Evolutionary conservation across 2,113 vertebrate genomes (phyloP), one percentile per base, ranked within the genome.

Genomic region (Anhinga rufa): DNA sequence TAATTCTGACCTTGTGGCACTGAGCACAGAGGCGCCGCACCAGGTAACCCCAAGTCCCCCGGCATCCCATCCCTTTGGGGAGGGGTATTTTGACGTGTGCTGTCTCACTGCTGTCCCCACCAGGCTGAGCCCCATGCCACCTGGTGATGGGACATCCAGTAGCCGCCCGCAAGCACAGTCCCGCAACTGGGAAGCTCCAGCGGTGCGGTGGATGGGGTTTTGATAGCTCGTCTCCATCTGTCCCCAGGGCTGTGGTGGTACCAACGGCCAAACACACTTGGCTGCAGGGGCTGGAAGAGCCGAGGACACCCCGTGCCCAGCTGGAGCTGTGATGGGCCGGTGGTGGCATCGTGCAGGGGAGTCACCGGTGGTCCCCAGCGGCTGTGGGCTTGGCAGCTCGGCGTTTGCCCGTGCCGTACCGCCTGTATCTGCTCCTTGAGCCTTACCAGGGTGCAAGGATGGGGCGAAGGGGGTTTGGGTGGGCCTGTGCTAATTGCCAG

Each of bases 361-460:
- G 16, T 48, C 49, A 3, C 62, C 9, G 15, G 9, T 11, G 44
- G 14, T 26, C 58, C 44, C 5, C 19, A 42, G 18, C 2, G 1
- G 1, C n/a, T 16, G 25, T 22, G 58, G 79, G 61, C 26, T 51
- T 12, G 60, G 19, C 74, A 85, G 44, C 48, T 75, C 5, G 9
- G 18, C 5, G 2, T 38, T 62, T 74, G 21, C 70, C 2, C 0
- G 0, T 1, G 3, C 62, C 0, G 0, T 62, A 28, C 42, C 8
- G 0, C 64, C 81, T 46, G 19, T 19, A n/a, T 68, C 88, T 69
- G 44, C 40, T 87, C 44, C 61, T 57, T 9, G 29, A 77, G 68
- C 70, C 40, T 65, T 49, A 40, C 38, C 24, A 16, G 75, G 76
- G 71, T 61, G 58, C 44, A 36, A 75, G 65, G 68, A 64, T 1